These are phyloP conservation scores for Papilio aristodemus DNA, from an alignment of 1,140 invertebrate genomes.

Conservation along the genomic window DNA sequence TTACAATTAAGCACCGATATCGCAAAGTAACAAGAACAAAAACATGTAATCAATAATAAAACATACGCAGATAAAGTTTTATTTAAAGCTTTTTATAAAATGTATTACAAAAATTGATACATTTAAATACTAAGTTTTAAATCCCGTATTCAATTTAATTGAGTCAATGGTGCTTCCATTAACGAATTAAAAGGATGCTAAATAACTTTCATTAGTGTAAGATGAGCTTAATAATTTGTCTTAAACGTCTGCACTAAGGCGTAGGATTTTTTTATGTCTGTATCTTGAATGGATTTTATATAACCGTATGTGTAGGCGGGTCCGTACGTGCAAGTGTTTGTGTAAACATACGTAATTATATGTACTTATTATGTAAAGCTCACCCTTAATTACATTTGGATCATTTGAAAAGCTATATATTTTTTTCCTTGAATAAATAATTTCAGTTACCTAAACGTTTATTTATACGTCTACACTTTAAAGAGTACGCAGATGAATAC, in stretches of 20 bases:
- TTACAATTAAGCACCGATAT: slow-evolving; percentile 15
- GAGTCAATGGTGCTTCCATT: not conserved
- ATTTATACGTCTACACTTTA: too few relatives aligned
- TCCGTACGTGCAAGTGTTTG: too few relatives aligned
- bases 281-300: not conserved
- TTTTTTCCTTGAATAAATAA: too few relatives aligned
- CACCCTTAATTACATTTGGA: too few relatives aligned
- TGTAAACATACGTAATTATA: too few relatives aligned
- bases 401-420: too few relatives aligned
- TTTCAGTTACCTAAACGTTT: too few relatives aligned
- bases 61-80: not conserved
- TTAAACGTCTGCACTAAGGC: not conserved
- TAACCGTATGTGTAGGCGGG: not conserved
- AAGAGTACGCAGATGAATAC: too few relatives aligned
- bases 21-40: slow-evolving; percentile 6
- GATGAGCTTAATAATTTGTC: not conserved
- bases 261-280: not conserved
- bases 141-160: not conserved
- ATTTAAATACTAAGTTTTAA: not conserved
- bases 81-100: not conserved
- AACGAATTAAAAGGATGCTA: not conserved
- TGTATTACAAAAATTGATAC: too few relatives aligned
- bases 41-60: not conserved
- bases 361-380: too few relatives aligned
- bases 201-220: not conserved